Evolutionary conservation across 2,888 invertebrate genomes (phyloP), one percentile per base, ranked within the genome.

Genomic region (Trichopria drosophilae): DNA sequence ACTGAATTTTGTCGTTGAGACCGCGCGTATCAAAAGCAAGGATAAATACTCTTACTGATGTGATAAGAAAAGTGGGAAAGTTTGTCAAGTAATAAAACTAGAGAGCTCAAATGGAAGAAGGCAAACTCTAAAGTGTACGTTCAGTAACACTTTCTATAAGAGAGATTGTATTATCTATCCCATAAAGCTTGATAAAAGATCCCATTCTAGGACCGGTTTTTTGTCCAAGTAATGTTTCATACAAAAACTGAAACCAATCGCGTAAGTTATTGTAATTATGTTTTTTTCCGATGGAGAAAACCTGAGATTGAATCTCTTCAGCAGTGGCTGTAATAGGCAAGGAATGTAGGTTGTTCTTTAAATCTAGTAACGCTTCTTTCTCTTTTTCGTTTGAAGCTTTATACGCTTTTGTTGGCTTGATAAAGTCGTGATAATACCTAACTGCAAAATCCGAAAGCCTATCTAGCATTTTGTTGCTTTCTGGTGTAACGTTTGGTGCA

Each of bases 181-280:
- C 44, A 44, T 44, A 44, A 24, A 44, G 35, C 44, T 22, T 24
- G 34, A 44, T 44, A 20, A 44, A 44, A 24, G 44, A 24, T 24
- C 44, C 44, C 34, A 44, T 44, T 44, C 44, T 44, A 35, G 45
- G 45, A 36, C 45, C 45, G 35, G 24, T 28, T 19, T 28, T 45
- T 45, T 24, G 28, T 19, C 45, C 45, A 26, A 45, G 45, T 28
- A 45, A 36, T 37, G 28, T 45, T 36, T 36, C 36, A 45, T 45
- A 45, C 13, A 45, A 36, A 36, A 28, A 20, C 28, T 24, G 28
- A 36, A 45, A 45, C 45, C 45, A 45, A 19, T 45, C 45, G 19
- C 28, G 24, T 36, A 45, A 26, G 26, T 45, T 28, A 12, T 24
- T 35, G 7, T 28, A 36, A 36, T 36, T 29, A 44, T 44, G 28